Base-by-base conservation (phyloP, 2,888 invertebrate genomes). In the Drosophila longiperda region DNA sequence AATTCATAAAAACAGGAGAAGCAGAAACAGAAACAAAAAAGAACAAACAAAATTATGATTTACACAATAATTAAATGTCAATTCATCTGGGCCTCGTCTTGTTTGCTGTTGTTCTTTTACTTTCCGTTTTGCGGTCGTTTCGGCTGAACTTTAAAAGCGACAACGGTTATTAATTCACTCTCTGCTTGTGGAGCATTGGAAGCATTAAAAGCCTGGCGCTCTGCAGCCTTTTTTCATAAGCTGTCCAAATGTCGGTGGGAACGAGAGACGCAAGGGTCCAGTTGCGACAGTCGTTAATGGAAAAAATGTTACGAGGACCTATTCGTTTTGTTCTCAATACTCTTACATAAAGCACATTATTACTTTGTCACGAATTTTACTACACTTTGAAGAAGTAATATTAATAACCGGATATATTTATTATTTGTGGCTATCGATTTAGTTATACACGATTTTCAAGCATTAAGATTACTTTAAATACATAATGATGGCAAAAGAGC, bases 41-140 rank as follows among this genome's bases (percentile, higher is more conserved):
- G 49, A 49, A 32, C 60, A 67, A 74, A 70, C 68, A 79, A 83
- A 83, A 78, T 65, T 75, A 83, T 85, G 88, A 85, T 84, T 87
- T 87, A 85, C 83, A 73, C 81, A 79, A 79, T 84, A 85, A 83
- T 86, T 79, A 83, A 86, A 87, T 87, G 88, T 83, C 88, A 87
- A 87, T 85, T 87, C 85, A 78, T 83, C 80, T 73, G 73, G 38
- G 62, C 60, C 49, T 74, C 66, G 36, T 74, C 49, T 70, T 57
- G 55, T 67, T 36, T 45, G 66, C 59, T 42, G 42, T 57, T 20
- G 40, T 61, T 59, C 48, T 53, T 55, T 58, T 55, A 34, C 48
- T 38, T 50, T 61, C 49, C 49, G 23, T 26, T 53, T 61, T 77
- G 76, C 63, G 68, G 73, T 73, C 63, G 70, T 55, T 65, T 64